These are phyloP conservation scores for Melopsittacus undulatus DNA, from an alignment of 2,797 vertebrate species.

Conservation along the genomic window DNA sequence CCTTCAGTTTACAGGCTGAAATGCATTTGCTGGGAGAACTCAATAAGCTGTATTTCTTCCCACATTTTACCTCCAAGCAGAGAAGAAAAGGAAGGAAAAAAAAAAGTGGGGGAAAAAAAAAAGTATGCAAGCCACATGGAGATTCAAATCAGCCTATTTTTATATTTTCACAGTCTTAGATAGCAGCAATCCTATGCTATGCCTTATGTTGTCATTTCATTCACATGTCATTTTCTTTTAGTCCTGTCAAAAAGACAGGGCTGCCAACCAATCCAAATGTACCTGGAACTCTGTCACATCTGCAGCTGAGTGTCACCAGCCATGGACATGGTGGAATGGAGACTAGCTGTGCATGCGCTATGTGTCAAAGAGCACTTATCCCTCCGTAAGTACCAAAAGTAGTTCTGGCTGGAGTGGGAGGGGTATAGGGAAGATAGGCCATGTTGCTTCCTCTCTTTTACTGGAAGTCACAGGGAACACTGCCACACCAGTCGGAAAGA, in stretches of 20 bases:
- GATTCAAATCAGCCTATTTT: rapidly evolving
- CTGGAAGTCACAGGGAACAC: neutral
- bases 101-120: no score
- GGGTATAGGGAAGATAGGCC: no score
- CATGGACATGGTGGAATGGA: neutral
- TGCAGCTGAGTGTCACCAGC: neutral
- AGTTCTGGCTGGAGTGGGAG: neutral
- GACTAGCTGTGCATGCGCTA: neutral
- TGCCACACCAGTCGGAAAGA: neutral
- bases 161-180: neutral
- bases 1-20: neutral
- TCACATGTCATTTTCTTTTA: neutral
- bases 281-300: neutral
- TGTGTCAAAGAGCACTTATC: neutral
- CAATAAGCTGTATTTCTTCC: neutral
- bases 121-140: neutral
- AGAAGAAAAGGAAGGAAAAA: neutral
- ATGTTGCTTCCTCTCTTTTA: neutral
- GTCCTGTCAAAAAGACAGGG: neutral
- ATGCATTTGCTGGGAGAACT: neutral
- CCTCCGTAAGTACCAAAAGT: neutral
- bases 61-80: neutral
- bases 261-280: neutral
- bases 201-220: neutral
- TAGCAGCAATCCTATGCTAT: rapidly evolving